A percentile compares a stretch with the other conserved stretches of the same genome.
phyloP scores from a whole-genome alignment of 1,140 invertebrate genomes.

The Halesus radiatus region DNA sequence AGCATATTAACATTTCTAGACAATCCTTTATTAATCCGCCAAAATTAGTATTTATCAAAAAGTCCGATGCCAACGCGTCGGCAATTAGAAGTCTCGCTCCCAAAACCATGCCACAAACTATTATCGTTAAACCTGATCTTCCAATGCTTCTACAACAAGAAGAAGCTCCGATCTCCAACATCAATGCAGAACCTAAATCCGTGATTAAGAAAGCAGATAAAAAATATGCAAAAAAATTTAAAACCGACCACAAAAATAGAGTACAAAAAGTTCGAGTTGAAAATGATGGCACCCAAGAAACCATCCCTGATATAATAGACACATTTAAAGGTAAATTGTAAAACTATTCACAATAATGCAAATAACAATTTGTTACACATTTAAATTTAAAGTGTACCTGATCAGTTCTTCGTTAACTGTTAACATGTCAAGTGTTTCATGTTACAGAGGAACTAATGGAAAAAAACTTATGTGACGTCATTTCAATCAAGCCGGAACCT shows the following conservation, averaged over 20 bases:
- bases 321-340: slow-evolving; percentile 18
- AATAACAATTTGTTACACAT: too few relatives aligned
- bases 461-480: slow-evolving; percentile 60
- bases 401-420: too few relatives aligned
- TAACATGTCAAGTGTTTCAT: too few relatives aligned
- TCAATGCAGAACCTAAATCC: slow-evolving; percentile 37
- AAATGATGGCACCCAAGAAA: slow-evolving; percentile 57
- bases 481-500: slow-evolving; percentile 78
- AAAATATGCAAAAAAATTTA: slow-evolving; percentile 67
- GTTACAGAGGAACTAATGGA: slow-evolving; percentile 47
- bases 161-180: slow-evolving; percentile 23
- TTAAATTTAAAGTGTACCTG: too few relatives aligned
- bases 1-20: slow-evolving; percentile 59
- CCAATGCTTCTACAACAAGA: slow-evolving; percentile 44
- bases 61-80: slow-evolving; percentile 61
- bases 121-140: slow-evolving; percentile 61
- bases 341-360: too few relatives aligned
- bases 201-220: slow-evolving; percentile 59
- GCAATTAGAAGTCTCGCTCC: slow-evolving; percentile 62
- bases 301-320: background rate
- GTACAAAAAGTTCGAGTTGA: slow-evolving; percentile 53
- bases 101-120: slow-evolving; percentile 64
- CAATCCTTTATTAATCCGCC: slow-evolving; percentile 70
- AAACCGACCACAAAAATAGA: slow-evolving; percentile 61
- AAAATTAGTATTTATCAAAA: slow-evolving; percentile 69